These are phyloP conservation scores for Erethizon dorsatum DNA, from an alignment of 2,797 vertebrate species.

Conservation along the genomic window DNA sequence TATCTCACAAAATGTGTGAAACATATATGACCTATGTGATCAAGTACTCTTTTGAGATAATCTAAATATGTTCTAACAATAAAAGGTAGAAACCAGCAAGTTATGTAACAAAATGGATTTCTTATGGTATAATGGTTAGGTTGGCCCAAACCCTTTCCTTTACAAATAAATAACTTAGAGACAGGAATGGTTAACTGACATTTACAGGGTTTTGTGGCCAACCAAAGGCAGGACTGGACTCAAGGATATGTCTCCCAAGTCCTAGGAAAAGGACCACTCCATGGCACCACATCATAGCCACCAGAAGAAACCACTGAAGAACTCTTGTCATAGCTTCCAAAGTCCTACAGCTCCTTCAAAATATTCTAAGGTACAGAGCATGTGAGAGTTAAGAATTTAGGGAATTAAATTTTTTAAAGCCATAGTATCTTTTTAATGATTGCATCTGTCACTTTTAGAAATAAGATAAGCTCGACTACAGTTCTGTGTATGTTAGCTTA, in stretches of 20 bases:
- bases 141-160: not conserved
- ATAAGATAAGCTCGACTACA: not conserved
- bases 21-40: not conserved
- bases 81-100: not conserved
- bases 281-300: not conserved
- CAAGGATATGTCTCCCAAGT: not conserved
- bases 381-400: not conserved
- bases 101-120: not conserved
- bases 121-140: not conserved
- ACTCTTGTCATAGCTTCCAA: not conserved
- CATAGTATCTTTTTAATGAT: not conserved
- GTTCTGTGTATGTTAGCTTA: slow-evolving; percentile 66
- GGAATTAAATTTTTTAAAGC: not conserved
- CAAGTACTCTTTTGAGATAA: slow-evolving; percentile 16
- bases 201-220: not conserved
- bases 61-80: not conserved
- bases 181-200: not conserved
- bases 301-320: not conserved
- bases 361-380: not conserved
- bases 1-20: not conserved
- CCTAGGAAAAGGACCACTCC: not conserved
- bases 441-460: slow-evolving; percentile 75
- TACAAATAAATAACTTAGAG: slow-evolving; percentile 1
- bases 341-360: not conserved
- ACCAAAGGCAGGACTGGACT: not conserved